These are phyloP conservation scores for Agrochola lychnidis DNA, from an alignment of 2,888 invertebrate species.

Conservation along the genomic window DNA sequence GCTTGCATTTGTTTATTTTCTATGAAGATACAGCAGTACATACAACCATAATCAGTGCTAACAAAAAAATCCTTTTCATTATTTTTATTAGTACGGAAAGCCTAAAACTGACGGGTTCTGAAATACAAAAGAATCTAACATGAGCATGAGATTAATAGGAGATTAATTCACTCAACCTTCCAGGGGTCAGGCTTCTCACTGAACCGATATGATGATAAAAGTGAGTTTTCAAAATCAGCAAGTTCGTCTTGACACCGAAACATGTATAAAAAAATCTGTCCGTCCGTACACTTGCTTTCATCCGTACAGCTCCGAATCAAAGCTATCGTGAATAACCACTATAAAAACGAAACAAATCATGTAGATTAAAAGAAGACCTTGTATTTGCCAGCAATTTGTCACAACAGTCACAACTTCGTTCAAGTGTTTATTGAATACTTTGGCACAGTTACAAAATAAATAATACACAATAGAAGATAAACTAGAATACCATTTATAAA, in stretches of 20 bases:
- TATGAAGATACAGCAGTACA: neutral
- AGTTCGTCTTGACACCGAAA: neutral
- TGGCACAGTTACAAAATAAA: constrained; percentile 51
- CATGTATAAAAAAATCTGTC: neutral
- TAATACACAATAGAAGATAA: constrained; percentile 15
- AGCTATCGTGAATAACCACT: constrained; percentile 26
- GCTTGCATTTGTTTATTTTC: constrained; percentile 6
- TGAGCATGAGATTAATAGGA: neutral
- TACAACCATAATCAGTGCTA: no score
- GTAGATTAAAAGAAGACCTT: constrained; percentile 38
- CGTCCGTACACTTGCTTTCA: constrained; percentile 3
- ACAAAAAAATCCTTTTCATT: no score
- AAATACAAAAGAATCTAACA: neutral
- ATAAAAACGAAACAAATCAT: constrained; percentile 41
- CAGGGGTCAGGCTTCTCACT: no score
- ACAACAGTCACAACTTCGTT: constrained; percentile 32
- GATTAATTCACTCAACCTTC: neutral
- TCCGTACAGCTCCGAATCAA: constrained; percentile 5
- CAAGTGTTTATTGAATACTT: constrained; percentile 52
- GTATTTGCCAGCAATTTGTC: constrained; percentile 43
- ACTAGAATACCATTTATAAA: constrained; percentile 14
- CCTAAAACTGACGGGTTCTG: neutral
- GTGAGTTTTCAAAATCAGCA: neutral
- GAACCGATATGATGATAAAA: neutral
- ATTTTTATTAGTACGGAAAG: no score